Percentiles rank a stretch among this genome's conserved stretches.
These are phyloP conservation scores for Morelia viridis DNA, from an alignment of 2,797 vertebrate species.

Conservation along the genomic window DNA sequence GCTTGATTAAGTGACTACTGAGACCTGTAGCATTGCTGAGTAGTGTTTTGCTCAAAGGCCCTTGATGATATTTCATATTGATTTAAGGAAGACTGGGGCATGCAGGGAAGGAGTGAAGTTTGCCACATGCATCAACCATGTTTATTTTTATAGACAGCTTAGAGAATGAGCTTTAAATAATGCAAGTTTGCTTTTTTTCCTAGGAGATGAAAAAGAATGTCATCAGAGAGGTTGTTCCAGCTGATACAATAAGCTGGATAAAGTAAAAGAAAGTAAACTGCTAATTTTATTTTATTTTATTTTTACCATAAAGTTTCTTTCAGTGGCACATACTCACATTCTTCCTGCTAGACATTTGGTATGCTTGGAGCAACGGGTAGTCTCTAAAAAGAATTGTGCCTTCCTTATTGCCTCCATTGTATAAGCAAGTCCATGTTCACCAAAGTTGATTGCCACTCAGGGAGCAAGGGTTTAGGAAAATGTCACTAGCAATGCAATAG, in stretches of 20 bases:
- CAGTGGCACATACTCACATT: background rate
- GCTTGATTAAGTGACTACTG: background rate
- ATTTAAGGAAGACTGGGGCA: background rate
- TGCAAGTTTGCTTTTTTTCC: background rate
- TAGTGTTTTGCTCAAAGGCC: constrained; percentile 31
- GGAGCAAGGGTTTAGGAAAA: too few relatives aligned
- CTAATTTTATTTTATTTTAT: background rate
- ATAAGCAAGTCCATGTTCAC: background rate
- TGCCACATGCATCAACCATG: background rate
- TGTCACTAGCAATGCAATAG: too few relatives aligned
- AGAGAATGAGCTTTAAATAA: constrained; percentile 7
- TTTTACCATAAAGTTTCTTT: background rate
- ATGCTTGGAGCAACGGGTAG: background rate
- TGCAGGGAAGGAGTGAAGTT: background rate
- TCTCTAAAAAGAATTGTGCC: background rate
- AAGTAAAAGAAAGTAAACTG: background rate
- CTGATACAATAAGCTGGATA: background rate
- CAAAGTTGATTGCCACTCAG: background rate
- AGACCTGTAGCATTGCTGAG: constrained; percentile 3
- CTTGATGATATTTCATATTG: background rate
- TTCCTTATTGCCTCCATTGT: background rate
- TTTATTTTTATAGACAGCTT: background rate
- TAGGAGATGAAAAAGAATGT: background rate
- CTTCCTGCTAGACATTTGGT: background rate
- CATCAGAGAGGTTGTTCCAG: background rate